phyloP scores from a whole-genome alignment of 2,888 invertebrate species.

The Oligia fasciuncula region DNA sequence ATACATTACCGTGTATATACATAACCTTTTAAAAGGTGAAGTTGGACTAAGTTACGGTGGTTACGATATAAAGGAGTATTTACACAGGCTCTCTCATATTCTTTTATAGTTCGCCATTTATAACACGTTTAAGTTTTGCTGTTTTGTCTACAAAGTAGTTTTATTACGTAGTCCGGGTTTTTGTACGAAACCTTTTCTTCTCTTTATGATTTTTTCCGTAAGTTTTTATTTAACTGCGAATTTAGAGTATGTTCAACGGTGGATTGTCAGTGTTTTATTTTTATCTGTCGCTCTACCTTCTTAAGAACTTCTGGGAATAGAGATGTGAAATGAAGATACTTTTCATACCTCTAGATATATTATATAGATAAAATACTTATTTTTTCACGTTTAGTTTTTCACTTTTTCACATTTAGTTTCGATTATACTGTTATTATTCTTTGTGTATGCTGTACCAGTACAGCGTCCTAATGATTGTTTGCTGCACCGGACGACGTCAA shows the following conservation, averaged over 20 bases:
- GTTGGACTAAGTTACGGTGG: slow-evolving; percentile 15
- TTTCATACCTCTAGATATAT: no score
- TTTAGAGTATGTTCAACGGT: no score
- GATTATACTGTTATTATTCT: no score
- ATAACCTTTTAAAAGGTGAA: neutral
- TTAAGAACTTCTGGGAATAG: neutral
- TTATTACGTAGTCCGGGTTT: slow-evolving; percentile 14
- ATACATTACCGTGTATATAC: neutral
- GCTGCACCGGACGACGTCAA: no score
- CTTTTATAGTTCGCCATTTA: slow-evolving; percentile 32
- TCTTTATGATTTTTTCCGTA: neutral
- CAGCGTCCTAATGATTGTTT: no score
- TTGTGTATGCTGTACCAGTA: no score
- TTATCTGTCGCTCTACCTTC: neutral
- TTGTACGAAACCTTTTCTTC: neutral
- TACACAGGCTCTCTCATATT: slow-evolving; percentile 23
- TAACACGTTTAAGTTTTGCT: slow-evolving; percentile 27
- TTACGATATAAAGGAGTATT: slow-evolving; percentile 4
- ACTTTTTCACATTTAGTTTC: no score
- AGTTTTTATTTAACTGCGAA: neutral
- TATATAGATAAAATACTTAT: no score
- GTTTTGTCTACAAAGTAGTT: slow-evolving; percentile 25
- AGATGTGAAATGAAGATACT: no score
- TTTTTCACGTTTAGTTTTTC: no score
- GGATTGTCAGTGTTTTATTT: no score